Evolutionary conservation across 2,888 invertebrate genomes (phyloP), one percentile per base, ranked within the genome.

Genomic region (Chaetogeoica ovagalla): DNA sequence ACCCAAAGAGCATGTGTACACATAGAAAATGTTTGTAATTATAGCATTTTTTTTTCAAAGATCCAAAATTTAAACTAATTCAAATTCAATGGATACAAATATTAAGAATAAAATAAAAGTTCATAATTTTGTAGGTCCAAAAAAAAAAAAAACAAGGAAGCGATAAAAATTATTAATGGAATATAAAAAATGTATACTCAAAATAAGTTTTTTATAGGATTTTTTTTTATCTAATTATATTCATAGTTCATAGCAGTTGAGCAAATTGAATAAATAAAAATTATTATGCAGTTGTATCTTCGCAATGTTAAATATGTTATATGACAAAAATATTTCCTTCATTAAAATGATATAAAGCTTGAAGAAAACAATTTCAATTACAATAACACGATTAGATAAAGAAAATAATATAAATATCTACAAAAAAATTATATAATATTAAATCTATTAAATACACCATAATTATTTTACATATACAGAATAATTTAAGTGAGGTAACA

Each of bases 361-460:
- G 37, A 76, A 48, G 66, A 69, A 77, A 77, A 69, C 30, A 48
- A 68, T 60, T 60, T 69, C 23, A 77, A 59, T 77, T 69, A 69
- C 48, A 76, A 48, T 62, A 62, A 60, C 68, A 75, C 59, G 37
- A 69, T 43, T 43, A 75, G n/a, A 66, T 43, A 17, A 75, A 66
- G 75, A 66, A 75, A 75, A 73, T 30, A 74, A 75, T 59, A 75
- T 66, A 75, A 75, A 48, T 77, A 77, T 69, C 76, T 77, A 77
- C 76, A 77, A 39, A 77, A 60, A 57, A 75, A 66, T 75, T 75
- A 75, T 75, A 75, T 75, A 66, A 75, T 75, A 75, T 66, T 66
- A 75, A 75, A 66, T 65, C 65, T 66, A 30, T 30, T 30, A 75
- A 59, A 13, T 75, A n/a, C 57, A 75, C 65, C 55, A 65, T 75